These are phyloP conservation scores for Deilephila elpenor DNA, from an alignment of 2,888 invertebrate species.

Conservation along the genomic window DNA sequence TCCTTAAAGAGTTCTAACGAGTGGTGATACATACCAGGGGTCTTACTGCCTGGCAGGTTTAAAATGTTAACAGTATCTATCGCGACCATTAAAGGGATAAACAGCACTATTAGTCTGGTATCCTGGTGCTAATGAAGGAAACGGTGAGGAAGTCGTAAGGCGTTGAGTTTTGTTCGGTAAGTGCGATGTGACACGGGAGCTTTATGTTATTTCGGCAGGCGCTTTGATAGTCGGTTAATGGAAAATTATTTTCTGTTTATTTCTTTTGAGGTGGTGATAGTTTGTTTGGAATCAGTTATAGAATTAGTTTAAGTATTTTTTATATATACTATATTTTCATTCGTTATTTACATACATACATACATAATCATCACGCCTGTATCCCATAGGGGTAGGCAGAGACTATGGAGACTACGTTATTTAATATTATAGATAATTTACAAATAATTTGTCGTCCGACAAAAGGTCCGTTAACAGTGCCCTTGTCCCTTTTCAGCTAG, in stretches of 20 bases:
- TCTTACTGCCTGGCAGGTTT: slow-evolving; percentile 49
- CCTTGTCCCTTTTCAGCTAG: no score
- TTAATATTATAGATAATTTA: no score
- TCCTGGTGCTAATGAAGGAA: slow-evolving; percentile 59
- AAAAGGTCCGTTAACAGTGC: no score
- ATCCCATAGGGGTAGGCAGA: no score
- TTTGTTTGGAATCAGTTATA: no score
- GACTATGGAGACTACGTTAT: no score
- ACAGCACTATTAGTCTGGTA: slow-evolving; percentile 47
- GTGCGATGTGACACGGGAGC: not conserved
- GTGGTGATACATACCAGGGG: slow-evolving; percentile 24
- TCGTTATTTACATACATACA: no score
- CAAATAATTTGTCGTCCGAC: no score
- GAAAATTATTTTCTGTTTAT: not conserved
- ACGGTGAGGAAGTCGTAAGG: slow-evolving; percentile 31
- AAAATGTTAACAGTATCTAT: slow-evolving; percentile 58
- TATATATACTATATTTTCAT: no score
- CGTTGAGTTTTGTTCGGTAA: not conserved
- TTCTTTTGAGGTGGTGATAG: no score
- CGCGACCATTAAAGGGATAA: slow-evolving; percentile 59
- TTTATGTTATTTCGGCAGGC: not conserved
- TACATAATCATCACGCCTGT: no score
- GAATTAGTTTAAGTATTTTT: no score
- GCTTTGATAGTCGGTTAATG: not conserved
- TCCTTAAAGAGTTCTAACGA: not conserved